Percentiles rank a stretch among this genome's conserved stretches.
Evolutionary conservation across 2,888 invertebrate genomes (phyloP).

Genomic region (Creontiades dilutus): DNA sequence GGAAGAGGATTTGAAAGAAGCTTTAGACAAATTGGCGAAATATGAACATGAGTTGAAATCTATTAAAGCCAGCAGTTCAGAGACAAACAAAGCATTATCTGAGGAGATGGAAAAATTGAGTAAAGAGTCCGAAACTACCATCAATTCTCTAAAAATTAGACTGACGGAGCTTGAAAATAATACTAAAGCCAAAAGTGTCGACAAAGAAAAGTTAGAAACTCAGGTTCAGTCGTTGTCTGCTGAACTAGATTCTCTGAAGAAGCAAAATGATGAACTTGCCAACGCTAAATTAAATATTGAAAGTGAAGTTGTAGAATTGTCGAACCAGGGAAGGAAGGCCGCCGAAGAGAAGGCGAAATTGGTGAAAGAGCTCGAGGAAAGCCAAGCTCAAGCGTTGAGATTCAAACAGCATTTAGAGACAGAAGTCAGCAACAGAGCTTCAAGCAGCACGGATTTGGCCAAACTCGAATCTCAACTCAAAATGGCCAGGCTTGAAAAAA

Average conservation of each 20-base stretch:
- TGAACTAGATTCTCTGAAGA: slow-evolving; percentile 31
- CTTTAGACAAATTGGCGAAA: slow-evolving; percentile 3
- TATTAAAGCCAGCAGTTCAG: neutral
- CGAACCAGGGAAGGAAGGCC: neutral
- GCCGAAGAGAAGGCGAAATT: slow-evolving; percentile 8
- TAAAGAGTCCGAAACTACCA: slow-evolving; percentile 28
- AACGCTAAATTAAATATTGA: slow-evolving; percentile 44
- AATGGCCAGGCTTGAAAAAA: slow-evolving; percentile 19
- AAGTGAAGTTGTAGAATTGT: slow-evolving; percentile 31
- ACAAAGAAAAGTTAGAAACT: neutral
- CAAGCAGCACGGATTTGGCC: slow-evolving; percentile 31
- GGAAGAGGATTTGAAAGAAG: slow-evolving; percentile 42
- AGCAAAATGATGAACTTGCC: neutral
- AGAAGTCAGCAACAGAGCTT: slow-evolving; percentile 54
- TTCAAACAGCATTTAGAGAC: slow-evolving; percentile 52
- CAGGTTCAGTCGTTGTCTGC: neutral
- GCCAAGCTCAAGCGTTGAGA: slow-evolving; percentile 30
- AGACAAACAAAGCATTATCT: neutral
- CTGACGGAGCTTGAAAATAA: neutral
- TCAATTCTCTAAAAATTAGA: neutral
- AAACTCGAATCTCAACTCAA: slow-evolving; percentile 52
- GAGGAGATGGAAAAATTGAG: slow-evolving; percentile 58
- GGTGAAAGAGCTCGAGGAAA: slow-evolving; percentile 49
- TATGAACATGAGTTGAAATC: slow-evolving; percentile 55
- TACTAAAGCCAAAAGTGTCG: neutral